These are phyloP conservation scores for Centroberyx gerrardi DNA, from an alignment of 2,797 vertebrate genomes.

Conservation along the genomic window DNA sequence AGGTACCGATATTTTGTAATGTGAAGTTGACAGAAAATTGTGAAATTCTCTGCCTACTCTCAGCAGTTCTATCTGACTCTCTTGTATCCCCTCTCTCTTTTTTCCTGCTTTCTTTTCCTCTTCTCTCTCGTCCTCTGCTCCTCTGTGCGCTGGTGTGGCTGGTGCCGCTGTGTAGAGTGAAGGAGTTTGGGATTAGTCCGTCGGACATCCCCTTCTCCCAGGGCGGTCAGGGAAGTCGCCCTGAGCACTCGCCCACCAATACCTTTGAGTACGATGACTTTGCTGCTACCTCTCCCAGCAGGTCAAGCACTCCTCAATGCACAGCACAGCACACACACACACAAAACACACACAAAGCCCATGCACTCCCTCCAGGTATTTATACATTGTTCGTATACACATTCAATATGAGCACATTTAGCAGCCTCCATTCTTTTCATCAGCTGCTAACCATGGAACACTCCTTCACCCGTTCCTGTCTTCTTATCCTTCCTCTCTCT, in stretches of 20 bases:
- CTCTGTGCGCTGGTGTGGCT: conserved; percentile 76
- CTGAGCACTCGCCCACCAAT: conserved; percentile 97
- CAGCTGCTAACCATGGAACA: background rate
- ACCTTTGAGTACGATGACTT: conserved; percentile 93
- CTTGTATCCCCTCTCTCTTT: conserved; percentile 61
- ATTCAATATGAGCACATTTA: conserved; percentile 20
- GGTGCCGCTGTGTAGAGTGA: conserved; percentile 89
- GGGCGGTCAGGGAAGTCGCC: conserved; percentile 92
- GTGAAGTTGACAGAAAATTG: background rate
- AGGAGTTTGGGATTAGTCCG: conserved; percentile 99
- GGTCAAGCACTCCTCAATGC: conserved; percentile 82
- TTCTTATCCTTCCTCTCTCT: conserved; percentile 23
- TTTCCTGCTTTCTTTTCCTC: conserved; percentile 63
- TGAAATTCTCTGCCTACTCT: conserved; percentile 48
- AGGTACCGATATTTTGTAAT: conserved; percentile 2
- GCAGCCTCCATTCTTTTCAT: conserved; percentile 39
- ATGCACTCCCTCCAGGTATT: conserved; percentile 43
- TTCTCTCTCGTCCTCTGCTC: conserved; percentile 58
- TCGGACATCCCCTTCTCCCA: conserved; percentile 98
- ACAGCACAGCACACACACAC: conserved; percentile 44
- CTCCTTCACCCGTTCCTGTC: background rate
- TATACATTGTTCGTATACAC: background rate
- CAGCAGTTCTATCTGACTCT: conserved; percentile 68
- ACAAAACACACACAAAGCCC: conserved; percentile 40
- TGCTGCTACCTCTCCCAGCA: conserved; percentile 93